Conservation (phyloP, 1,140 invertebrate species). For the Sweltsa coloradensis region DNA sequence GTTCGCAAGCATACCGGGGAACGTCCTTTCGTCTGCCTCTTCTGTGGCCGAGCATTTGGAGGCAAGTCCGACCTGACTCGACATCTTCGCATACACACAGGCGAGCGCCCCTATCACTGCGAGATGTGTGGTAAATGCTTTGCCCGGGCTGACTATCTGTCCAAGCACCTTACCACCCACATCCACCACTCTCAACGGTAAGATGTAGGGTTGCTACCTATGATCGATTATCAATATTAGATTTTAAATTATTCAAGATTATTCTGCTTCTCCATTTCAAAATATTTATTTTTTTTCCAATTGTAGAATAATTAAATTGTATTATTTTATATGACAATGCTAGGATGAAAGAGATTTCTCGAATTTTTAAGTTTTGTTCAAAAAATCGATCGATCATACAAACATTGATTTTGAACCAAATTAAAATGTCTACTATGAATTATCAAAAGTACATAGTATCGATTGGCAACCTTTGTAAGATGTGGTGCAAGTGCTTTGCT, state of each 20-base stretch:
- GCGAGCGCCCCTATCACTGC: constrained; percentile 76
- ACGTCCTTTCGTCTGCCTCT: constrained; percentile 73
- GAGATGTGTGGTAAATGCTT: constrained; percentile 86
- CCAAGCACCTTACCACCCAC: constrained; percentile 80
- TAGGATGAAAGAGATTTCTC: too few relatives aligned
- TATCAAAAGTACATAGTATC: too few relatives aligned
- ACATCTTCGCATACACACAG: constrained; percentile 75
- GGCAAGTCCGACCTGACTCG: constrained; percentile 77
- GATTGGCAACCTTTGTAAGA: constrained; percentile 81
- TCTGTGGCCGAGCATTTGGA: constrained; percentile 74
- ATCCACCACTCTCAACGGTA: constrained; percentile 41
- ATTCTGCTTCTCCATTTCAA: not conserved
- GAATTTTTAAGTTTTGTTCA: too few relatives aligned
- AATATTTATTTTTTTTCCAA: not conserved
- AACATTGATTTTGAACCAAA: too few relatives aligned
- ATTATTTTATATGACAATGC: not conserved
- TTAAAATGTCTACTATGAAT: too few relatives aligned
- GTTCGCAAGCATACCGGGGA: constrained; percentile 81
- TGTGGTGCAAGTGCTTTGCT: constrained; percentile 82
- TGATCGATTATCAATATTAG: not conserved
- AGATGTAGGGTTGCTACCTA: not conserved
- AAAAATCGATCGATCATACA: too few relatives aligned
- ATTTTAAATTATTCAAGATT: not conserved
- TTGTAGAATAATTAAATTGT: not conserved
- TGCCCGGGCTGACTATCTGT: constrained; percentile 77